Evolutionary conservation across 2,113 vertebrate species (phyloP).

Genomic region (Psophia crepitans): DNA sequence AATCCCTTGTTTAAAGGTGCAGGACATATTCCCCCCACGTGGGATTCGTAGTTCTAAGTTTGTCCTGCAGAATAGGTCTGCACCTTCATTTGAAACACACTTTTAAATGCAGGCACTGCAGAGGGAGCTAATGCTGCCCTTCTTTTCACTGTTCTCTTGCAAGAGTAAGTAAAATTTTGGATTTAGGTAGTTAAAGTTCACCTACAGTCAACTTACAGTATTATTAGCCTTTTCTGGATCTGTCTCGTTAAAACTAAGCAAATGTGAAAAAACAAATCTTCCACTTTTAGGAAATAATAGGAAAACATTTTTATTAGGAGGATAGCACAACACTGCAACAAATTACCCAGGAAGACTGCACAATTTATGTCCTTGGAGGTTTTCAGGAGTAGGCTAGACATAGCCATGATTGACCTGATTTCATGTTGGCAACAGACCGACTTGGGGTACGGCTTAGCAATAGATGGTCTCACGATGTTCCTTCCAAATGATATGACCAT

Average conservation of each 20-base stretch:
- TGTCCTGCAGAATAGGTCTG: not conserved
- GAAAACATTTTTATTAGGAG: not conserved
- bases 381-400: not conserved
- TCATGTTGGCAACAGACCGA: not conserved
- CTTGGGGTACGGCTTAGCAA: not conserved
- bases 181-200: not conserved
- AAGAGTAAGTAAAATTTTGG: not conserved
- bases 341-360: fast-evolving
- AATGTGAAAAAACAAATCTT: not conserved
- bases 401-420: not conserved
- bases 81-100: not conserved
- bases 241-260: not conserved
- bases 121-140: not conserved
- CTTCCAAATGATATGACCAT: not conserved
- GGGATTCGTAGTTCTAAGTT: not conserved
- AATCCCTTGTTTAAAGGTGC: not conserved
- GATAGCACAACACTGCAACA: not conserved
- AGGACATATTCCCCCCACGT: not conserved
- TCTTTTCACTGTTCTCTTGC: not conserved
- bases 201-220: not conserved
- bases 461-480: not conserved
- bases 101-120: not conserved
- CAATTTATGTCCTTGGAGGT: not conserved
- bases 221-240: not conserved
- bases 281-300: not conserved